A percentile compares a stretch with the other conserved stretches of the same genome.
Conservation (phyloP, 2,888 invertebrate species). For the Drosophila neonasuta region DNA sequence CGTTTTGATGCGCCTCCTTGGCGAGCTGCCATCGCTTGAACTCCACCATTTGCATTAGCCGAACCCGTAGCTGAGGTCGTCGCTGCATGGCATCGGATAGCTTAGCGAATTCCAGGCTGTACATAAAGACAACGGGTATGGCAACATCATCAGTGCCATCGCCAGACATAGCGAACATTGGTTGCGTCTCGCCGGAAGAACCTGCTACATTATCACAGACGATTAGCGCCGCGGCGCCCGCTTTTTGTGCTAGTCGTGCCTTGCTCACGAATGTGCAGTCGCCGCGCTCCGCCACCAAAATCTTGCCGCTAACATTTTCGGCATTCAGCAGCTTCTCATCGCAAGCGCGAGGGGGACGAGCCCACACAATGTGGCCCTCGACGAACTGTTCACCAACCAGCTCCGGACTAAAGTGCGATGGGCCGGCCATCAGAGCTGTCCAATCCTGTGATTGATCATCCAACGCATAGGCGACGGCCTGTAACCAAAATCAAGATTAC, state of each 20-base stretch:
- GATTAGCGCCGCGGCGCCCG: constrained; percentile 92
- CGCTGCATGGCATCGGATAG: constrained; percentile 85
- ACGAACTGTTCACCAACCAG: constrained; percentile 86
- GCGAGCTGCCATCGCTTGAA: constrained; percentile 80
- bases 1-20: constrained; percentile 65
- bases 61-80: constrained; percentile 83
- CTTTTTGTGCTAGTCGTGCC: constrained; percentile 90
- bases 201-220: constrained; percentile 92
- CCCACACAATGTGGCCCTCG: constrained; percentile 86
- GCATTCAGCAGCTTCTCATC: constrained; percentile 84
- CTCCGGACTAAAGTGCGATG: constrained; percentile 94
- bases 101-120: constrained; percentile 88
- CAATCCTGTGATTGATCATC: constrained; percentile 80
- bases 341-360: constrained; percentile 88
- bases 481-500: background rate
- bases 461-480: constrained; percentile 82
- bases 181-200: constrained; percentile 88
- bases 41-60: constrained; percentile 82
- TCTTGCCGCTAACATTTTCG: constrained; percentile 86
- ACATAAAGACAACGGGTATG: constrained; percentile 96
- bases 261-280: constrained; percentile 97
- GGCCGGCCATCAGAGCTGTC: constrained; percentile 88
- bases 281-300: constrained; percentile 94
- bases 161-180: constrained; percentile 98
- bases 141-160: constrained; percentile 93